Conservation (phyloP, 2,888 invertebrate genomes). For the Tenthredo amoena region DNA sequence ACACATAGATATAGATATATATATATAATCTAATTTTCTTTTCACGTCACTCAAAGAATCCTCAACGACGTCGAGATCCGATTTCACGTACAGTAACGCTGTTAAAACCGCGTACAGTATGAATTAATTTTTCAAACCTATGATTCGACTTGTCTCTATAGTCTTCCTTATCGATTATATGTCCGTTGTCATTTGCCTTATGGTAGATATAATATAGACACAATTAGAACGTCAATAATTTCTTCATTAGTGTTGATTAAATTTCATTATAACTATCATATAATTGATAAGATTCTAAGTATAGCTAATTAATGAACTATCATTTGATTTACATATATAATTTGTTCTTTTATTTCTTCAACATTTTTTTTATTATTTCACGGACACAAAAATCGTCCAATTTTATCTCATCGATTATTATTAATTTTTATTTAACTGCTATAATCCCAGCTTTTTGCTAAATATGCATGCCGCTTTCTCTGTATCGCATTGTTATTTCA, state of each 20-base stretch:
- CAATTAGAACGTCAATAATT: neutral
- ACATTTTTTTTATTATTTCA: too few relatives aligned
- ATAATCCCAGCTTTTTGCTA: neutral
- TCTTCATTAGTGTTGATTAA: too few relatives aligned
- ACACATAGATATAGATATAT: neutral
- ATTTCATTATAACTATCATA: too few relatives aligned
- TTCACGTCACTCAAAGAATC: too few relatives aligned
- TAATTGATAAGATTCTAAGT: too few relatives aligned
- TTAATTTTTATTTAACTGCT: neutral
- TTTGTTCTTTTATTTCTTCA: too few relatives aligned
- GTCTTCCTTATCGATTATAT: neutral
- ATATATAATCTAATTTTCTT: neutral
- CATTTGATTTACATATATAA: too few relatives aligned
- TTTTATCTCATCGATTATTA: too few relatives aligned
- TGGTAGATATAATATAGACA: neutral
- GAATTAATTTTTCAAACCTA: neutral
- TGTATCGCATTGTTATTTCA: neutral
- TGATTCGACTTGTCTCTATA: neutral
- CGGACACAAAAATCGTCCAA: too few relatives aligned
- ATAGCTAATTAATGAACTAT: too few relatives aligned
- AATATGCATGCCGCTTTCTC: slow-evolving; percentile 3
- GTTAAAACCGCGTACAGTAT: neutral
- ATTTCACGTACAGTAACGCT: neutral
- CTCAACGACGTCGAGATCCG: neutral
- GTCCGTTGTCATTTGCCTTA: neutral